Conservation (phyloP, 2,797 vertebrate species). For the Craterocephalus amniculus region DNA sequence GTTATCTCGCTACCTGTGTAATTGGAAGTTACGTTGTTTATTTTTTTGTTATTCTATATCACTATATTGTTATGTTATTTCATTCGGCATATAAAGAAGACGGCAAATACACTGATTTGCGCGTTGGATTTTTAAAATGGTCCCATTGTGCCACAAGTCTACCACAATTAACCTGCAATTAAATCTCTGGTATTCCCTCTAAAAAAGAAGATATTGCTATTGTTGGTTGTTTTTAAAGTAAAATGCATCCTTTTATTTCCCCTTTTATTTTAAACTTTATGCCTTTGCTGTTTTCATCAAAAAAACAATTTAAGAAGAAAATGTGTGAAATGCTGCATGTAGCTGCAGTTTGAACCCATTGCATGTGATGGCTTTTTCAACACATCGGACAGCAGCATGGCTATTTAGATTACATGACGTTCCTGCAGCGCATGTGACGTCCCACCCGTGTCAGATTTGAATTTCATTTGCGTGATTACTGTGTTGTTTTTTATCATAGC, state of each 20-base stretch:
- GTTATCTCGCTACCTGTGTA: neutral
- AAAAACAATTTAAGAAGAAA: conserved; percentile 1
- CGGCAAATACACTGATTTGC: neutral
- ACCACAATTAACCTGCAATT: neutral
- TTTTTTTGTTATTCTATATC: neutral
- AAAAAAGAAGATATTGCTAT: too few species aligned
- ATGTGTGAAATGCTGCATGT: neutral
- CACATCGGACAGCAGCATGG: neutral
- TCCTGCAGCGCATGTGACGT: neutral
- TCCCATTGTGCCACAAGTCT: neutral
- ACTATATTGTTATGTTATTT: rapidly evolving
- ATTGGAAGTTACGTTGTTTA: rapidly evolving
- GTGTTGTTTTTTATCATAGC: neutral
- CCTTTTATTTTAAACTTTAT: too few species aligned
- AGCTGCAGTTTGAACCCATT: neutral
- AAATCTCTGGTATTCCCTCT: too few species aligned
- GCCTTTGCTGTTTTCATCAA: neutral
- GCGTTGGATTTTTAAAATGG: neutral
- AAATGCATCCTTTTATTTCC: neutral
- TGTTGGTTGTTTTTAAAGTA: neutral
- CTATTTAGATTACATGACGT: neutral
- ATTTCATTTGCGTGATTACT: neutral
- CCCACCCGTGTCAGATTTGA: neutral
- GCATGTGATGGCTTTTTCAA: neutral
- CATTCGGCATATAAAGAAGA: conserved; percentile 18